Conservation (phyloP, 2,888 invertebrate genomes). For the Gortyna flavago region DNA sequence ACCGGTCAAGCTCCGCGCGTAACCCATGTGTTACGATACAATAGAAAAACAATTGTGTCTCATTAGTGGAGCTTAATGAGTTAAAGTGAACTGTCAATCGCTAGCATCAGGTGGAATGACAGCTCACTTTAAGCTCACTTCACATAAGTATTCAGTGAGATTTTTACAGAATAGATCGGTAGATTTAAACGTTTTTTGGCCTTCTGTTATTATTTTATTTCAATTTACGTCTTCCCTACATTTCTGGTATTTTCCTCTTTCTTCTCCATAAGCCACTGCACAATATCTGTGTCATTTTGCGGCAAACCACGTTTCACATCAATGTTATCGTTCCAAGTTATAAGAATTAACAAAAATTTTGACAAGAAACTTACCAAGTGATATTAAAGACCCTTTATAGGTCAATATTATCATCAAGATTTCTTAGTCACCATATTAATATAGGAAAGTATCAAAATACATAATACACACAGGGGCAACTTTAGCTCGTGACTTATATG, state of each 20-base stretch:
- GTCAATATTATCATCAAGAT: neutral
- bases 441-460: neutral
- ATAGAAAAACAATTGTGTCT: too few species aligned
- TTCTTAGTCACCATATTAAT: neutral
- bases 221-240: neutral
- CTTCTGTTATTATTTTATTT: neutral
- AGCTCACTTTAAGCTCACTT: neutral
- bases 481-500: neutral
- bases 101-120: neutral
- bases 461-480: neutral
- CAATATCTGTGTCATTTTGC: neutral
- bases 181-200: neutral
- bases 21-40: too few species aligned
- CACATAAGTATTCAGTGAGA: neutral
- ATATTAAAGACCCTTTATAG: neutral
- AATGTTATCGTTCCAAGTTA: neutral
- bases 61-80: too few species aligned
- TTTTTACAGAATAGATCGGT: neutral
- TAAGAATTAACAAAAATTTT: neutral
- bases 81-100: neutral
- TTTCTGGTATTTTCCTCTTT: neutral
- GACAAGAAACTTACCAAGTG: neutral
- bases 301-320: neutral
- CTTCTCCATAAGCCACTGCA: neutral
- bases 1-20: too few species aligned